Evolutionary conservation across 2,888 invertebrate genomes (phyloP).

Genomic region (Drepanosiphum platanoidis): DNA sequence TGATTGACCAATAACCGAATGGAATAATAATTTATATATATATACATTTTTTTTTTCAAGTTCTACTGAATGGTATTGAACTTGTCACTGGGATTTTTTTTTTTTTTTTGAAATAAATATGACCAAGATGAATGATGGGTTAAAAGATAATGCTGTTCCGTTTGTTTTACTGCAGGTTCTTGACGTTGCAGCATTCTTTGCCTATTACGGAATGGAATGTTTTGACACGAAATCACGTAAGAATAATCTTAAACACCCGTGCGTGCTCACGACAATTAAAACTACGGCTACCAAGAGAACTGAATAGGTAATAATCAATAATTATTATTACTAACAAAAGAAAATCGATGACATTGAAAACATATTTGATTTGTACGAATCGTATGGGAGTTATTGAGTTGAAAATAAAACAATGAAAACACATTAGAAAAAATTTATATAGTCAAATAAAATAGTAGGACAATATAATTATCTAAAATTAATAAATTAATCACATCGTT

Average conservation of each 20-base stretch:
- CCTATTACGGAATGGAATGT: conserved; percentile 55
- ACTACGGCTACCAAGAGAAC: conserved; percentile 12
- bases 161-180: conserved; percentile 46
- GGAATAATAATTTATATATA: background rate
- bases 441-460: no score
- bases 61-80: conserved; percentile 15
- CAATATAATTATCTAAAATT: background rate
- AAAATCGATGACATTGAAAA: conserved; percentile 2
- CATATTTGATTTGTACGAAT: background rate
- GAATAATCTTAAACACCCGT: conserved; percentile 51
- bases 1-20: background rate
- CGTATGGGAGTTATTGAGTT: background rate
- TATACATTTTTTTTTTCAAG: background rate
- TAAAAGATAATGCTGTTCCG: conserved; percentile 37
- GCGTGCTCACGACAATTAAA: conserved; percentile 8
- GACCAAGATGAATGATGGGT: conserved; percentile 20
- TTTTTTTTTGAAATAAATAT: conserved; percentile 11
- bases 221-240: conserved; percentile 59
- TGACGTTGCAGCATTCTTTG: conserved; percentile 45
- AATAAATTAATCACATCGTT: background rate
- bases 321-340: background rate
- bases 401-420: background rate
- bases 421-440: background rate
- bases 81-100: background rate
- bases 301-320: background rate